These are phyloP conservation scores for Tinea pellionella DNA, from an alignment of 2,888 invertebrate genomes.

Conservation along the genomic window DNA sequence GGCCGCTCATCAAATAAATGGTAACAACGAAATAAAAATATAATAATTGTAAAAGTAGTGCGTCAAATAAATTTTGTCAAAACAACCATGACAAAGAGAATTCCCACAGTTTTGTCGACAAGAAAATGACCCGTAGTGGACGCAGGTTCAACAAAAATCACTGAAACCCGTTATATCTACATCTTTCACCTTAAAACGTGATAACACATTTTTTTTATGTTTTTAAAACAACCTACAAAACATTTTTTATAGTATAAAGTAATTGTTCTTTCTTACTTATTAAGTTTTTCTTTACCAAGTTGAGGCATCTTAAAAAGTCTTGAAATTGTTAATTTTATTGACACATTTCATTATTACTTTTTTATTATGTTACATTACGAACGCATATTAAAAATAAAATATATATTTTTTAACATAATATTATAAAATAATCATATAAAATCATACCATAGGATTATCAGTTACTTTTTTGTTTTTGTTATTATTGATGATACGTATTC, in stretches of 20 bases:
- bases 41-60: background rate
- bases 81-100: conserved; percentile 2
- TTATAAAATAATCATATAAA: no score
- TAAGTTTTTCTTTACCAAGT: no score
- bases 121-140: conserved; percentile 4
- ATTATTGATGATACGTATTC: no score
- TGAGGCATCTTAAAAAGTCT: no score
- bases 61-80: conserved; percentile 3
- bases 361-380: no score
- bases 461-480: no score
- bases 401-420: no score
- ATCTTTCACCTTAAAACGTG: background rate
- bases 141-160: conserved; percentile 2
- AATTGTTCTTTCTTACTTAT: background rate
- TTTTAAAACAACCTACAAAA: background rate
- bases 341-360: no score
- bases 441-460: no score
- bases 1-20: background rate
- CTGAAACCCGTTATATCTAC: background rate
- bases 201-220: background rate
- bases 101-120: conserved; percentile 7
- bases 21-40: background rate
- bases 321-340: no score
- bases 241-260: background rate
- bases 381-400: no score